Conservation (phyloP, 2,797 vertebrate species). For the Vireo griseus region DNA sequence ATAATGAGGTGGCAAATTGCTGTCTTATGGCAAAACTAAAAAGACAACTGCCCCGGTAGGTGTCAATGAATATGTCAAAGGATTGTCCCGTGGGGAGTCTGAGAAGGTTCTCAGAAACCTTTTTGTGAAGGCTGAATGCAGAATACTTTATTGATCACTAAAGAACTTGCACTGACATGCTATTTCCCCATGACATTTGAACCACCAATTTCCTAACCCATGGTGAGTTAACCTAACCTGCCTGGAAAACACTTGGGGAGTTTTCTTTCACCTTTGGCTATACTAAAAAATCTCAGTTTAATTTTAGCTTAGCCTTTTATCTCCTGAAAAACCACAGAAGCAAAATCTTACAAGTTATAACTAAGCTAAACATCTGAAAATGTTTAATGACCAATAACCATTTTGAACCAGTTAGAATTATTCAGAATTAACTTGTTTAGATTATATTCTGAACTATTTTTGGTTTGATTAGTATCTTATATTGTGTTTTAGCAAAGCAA, state of each 20-base stretch:
- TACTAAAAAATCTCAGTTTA: background rate
- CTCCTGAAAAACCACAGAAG: background rate
- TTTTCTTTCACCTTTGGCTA: constrained; percentile 12
- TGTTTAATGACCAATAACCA: background rate
- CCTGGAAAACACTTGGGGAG: background rate
- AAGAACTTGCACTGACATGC: constrained; percentile 74
- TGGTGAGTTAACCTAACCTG: background rate
- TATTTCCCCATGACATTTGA: constrained; percentile 71
- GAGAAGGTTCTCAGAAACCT: constrained; percentile 57
- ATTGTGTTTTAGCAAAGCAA: background rate
- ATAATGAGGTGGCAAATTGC: constrained; percentile 83
- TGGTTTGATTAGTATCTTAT: background rate
- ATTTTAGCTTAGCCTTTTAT: background rate
- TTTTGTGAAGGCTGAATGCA: constrained; percentile 74
- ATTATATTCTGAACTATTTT: background rate
- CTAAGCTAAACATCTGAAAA: background rate
- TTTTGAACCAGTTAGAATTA: background rate
- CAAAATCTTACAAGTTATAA: background rate
- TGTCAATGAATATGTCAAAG: constrained; percentile 71
- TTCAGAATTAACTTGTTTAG: background rate
- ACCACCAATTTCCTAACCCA: constrained; percentile 30
- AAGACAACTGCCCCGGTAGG: constrained; percentile 69
- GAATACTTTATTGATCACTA: constrained; percentile 76
- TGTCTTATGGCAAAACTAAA: constrained; percentile 74
- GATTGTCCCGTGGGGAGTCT: constrained; percentile 54